Evolutionary conservation across 2,888 invertebrate species (phyloP), one percentile per base, ranked within the genome.

Genomic region (Acanthopleura granulata): DNA sequence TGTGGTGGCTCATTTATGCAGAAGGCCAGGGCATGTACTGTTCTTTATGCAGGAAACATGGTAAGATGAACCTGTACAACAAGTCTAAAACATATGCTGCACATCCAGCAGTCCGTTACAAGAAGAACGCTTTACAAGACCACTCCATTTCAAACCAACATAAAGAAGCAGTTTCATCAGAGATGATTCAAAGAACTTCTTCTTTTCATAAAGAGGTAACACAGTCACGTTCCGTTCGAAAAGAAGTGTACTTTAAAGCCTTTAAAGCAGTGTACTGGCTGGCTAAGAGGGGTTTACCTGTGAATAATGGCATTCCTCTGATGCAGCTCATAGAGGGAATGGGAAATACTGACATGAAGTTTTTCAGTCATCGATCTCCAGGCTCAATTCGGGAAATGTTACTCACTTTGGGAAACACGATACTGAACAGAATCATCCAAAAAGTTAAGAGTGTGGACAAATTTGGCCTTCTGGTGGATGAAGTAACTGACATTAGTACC

Each of bases 11-110:
- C n/a, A n/a, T n/a, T n/a, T 73, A 50, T 57, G 40, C 27, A 51
- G 73, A 73, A 61, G 57, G 25, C 14, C 14, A 16, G 11, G 73
- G 73, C 18, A 61, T 73, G 57, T n/a, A n/a, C n/a, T n/a, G n/a
- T n/a, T n/a, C n/a, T n/a, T n/a, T n/a, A n/a, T n/a, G n/a, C n/a
- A n/a, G n/a, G n/a, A n/a, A n/a, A n/a, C n/a, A n/a, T n/a, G n/a
- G n/a, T n/a, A n/a, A n/a, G n/a, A n/a, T n/a, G 40, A 51, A 73
- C 40, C 18, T 25, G 6, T 40, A 61, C 14, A 73, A 73, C 22
- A 57, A 62, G 12, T 22, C 15, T n/a, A 15, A 62, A 62, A 62
- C 15, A n/a, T 62, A 22, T 12, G 12, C 15, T 12, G 25, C 12
- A 12, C n/a, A 62, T n/a, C 62, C 62, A 18, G 15, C 62, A 15